These are phyloP conservation scores for Sacculina carcini DNA, from an alignment of 2,888 invertebrate species.

Conservation along the genomic window DNA sequence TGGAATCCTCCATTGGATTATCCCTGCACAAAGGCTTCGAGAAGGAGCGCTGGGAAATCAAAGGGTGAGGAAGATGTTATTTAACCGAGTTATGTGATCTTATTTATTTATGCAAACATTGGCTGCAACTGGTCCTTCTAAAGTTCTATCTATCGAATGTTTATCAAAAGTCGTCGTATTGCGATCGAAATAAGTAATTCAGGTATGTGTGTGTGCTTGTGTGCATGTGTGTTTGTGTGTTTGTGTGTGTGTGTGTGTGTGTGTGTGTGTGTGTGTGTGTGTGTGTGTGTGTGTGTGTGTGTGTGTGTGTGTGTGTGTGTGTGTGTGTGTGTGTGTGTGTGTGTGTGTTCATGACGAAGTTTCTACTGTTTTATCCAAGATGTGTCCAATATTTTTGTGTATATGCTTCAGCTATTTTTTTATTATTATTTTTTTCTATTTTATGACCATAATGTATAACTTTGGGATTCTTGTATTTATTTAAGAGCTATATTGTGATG, in stretches of 20 bases:
- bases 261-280: background rate
- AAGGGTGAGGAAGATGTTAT: slow-evolving; percentile 54
- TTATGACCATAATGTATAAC: no score
- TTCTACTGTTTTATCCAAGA: background rate
- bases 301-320: background rate
- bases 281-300: background rate
- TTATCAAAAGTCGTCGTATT: no score
- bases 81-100: no score
- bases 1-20: slow-evolving; percentile 98
- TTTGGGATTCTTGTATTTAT: no score
- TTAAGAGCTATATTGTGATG: no score
- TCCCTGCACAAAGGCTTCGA: slow-evolving; percentile 96
- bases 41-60: slow-evolving; percentile 93
- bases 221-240: no score
- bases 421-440: background rate
- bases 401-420: background rate
- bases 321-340: background rate
- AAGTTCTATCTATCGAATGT: no score
- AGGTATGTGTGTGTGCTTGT: no score
- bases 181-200: background rate
- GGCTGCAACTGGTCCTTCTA: no score
- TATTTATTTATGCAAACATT: no score
- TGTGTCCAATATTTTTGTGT: background rate
- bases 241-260: background rate
- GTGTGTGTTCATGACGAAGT: background rate